Evolutionary conservation across 2,113 vertebrate species (phyloP).

Genomic region (Patagioenas fasciata): DNA sequence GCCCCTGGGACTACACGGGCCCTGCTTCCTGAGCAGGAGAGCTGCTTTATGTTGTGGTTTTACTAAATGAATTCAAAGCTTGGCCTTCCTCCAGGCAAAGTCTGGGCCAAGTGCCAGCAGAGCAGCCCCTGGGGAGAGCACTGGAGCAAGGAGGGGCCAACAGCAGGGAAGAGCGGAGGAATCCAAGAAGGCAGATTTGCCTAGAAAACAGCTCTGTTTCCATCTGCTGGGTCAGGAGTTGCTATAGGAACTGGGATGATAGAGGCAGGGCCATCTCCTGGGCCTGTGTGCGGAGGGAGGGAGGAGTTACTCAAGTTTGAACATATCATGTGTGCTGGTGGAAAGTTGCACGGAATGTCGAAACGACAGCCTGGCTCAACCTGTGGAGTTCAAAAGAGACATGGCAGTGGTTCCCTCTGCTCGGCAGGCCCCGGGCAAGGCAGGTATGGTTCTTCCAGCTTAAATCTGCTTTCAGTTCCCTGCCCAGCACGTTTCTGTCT

Average conservation of each 20-base stretch:
- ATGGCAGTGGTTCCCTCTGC: background rate
- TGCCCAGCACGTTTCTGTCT: accelerated
- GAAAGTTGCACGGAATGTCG: slow-evolving; percentile 58
- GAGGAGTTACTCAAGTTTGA: slow-evolving; percentile 64
- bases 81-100: slow-evolving; percentile 63
- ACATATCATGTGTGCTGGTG: slow-evolving; percentile 42
- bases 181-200: slow-evolving; percentile 59
- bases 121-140: slow-evolving; percentile 57
- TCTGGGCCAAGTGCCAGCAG: slow-evolving; percentile 55
- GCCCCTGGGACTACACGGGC: slow-evolving; percentile 57
- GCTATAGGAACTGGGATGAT: slow-evolving; percentile 65
- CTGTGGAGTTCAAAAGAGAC: background rate
- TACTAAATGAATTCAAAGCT: slow-evolving; percentile 67
- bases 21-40: slow-evolving; percentile 69
- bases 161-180: slow-evolving; percentile 52
- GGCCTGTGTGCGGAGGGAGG: slow-evolving; percentile 33
- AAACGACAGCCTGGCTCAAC: slow-evolving; percentile 51
- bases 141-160: slow-evolving; percentile 65
- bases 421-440: background rate
- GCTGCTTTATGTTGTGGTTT: slow-evolving; percentile 72
- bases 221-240: slow-evolving; percentile 59
- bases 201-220: slow-evolving; percentile 63
- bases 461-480: background rate
- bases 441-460: slow-evolving; percentile 39
- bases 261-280: slow-evolving; percentile 65